Evolutionary conservation across 2,888 invertebrate genomes (phyloP), one percentile per base, ranked within the genome.

Genomic region (Malthinus seriepunctatus): DNA sequence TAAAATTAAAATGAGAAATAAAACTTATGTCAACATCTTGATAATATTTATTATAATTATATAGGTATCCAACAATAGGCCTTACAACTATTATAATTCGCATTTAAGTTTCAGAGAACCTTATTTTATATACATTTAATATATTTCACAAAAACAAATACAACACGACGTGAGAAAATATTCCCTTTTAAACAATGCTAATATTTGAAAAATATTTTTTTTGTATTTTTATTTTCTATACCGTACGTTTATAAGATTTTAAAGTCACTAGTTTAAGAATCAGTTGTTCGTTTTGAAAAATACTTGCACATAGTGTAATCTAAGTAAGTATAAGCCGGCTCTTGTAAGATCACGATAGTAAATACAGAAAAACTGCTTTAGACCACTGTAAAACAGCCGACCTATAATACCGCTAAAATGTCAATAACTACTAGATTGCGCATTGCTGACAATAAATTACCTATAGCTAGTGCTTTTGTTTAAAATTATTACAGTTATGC

Each of bases 51-150:
- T 55, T 55, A 33, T 23, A 23, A 23, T 49, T 55, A 49, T 47
- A 37, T 55, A 55, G 48, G 38, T 55, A 55, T 55, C 49, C 55
- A 55, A 55, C 55, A 55, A 42, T 55, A 55, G 55, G 55, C 55
- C 55, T 55, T 49, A 47, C 32, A 15, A 35, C 34, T 48, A 15
- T 46, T 54, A 54, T 48, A 54, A 47, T 46, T 46, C 38, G 54
- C 54, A 39, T 47, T 46, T 46, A 47, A 53, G 47, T 38, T 52
- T 53, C 38, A 37, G 11, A 23, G 33, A 52, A 52, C 52, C 32
- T 32, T 54, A 47, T 37, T 23, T 32, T 53, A 45, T 52, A 52
- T 47, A 48, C 44, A 51, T 51, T 50, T 10, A 37, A 48, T 53
- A 48, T 48, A 49, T 33, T 50, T 49, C 44, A 55, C 48, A 47